These are phyloP conservation scores for Ammodytes dubius DNA, from an alignment of 2,113 vertebrate species.

Conservation along the genomic window DNA sequence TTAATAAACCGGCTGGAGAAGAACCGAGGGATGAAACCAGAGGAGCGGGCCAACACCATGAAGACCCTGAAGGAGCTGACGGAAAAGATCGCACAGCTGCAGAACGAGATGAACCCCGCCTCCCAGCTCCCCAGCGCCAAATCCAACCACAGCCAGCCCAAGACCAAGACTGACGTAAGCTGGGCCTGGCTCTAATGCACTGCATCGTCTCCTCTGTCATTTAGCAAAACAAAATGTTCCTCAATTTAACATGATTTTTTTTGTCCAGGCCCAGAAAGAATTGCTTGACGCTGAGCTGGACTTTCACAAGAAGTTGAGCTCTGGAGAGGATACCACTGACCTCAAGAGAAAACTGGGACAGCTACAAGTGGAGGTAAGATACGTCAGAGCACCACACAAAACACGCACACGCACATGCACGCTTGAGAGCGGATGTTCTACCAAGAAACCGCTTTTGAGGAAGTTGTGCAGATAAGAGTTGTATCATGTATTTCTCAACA, in stretches of 20 bases:
- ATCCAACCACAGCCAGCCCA: constrained; percentile 85
- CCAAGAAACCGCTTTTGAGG: constrained; percentile 34
- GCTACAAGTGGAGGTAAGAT: constrained; percentile 93
- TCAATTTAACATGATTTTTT: background rate
- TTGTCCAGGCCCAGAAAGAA: constrained; percentile 93
- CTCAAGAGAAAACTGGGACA: constrained; percentile 93
- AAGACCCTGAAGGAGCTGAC: constrained; percentile 96
- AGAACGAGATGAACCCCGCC: constrained; percentile 91
- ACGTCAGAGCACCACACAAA: background rate
- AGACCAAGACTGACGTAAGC: constrained; percentile 94
- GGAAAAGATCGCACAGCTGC: constrained; percentile 94
- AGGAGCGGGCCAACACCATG: constrained; percentile 96
- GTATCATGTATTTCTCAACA: background rate
- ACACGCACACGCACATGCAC: background rate
- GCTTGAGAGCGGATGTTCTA: constrained; percentile 18
- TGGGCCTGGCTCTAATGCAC: background rate
- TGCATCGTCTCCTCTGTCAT: background rate
- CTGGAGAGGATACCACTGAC: constrained; percentile 98
- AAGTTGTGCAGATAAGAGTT: constrained; percentile 29
- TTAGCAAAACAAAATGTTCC: background rate
- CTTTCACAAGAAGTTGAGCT: constrained; percentile 94
- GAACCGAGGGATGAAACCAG: constrained; percentile 94
- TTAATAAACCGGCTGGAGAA: constrained; percentile 97
- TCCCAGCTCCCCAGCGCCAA: constrained; percentile 83
- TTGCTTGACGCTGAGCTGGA: constrained; percentile 96